A percentile compares a stretch with the other conserved stretches of the same genome.
phyloP scores from a whole-genome alignment of 2,888 invertebrate genomes.

The Therioaphis trifolii region DNA sequence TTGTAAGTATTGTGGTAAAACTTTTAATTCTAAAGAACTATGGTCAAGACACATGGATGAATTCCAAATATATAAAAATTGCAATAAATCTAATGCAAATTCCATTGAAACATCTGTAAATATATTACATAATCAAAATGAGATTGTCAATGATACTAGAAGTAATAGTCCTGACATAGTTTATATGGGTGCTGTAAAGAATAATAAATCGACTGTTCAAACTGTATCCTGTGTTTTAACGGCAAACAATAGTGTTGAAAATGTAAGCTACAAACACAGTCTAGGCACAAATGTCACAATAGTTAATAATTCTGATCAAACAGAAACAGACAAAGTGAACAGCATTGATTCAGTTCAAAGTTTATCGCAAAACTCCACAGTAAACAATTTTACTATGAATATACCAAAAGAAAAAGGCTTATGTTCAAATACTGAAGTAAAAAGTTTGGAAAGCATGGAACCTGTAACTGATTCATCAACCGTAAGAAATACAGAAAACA shows the following conservation, averaged over 20 bases:
- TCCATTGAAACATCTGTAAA: not conserved
- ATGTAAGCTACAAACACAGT: not conserved
- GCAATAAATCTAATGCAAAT: not conserved
- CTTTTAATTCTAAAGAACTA: not conserved
- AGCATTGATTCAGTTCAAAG: not conserved
- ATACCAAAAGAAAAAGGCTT: not conserved
- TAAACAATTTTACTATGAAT: not conserved
- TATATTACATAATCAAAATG: not conserved
- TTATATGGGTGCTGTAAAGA: too few species aligned
- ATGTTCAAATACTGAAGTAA: too few species aligned
- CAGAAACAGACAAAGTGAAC: not conserved
- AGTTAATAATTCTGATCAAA: not conserved
- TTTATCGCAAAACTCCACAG: not conserved
- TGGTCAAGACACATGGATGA: not conserved
- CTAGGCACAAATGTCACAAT: not conserved
- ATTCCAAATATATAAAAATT: not conserved
- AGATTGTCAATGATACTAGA: not conserved
- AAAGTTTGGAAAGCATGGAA: too few species aligned
- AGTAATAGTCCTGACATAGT: not conserved
- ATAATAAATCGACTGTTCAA: too few species aligned
- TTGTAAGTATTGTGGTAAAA: slow-evolving; percentile 17
- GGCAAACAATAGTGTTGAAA: not conserved
- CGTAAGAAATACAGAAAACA: too few species aligned
- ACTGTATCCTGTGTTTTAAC: not conserved
- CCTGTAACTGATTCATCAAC: too few species aligned